Percentiles rank a stretch among this genome's conserved stretches.
Conservation (phyloP, 2,797 vertebrate genomes). For the Crax fasciolata region DNA sequence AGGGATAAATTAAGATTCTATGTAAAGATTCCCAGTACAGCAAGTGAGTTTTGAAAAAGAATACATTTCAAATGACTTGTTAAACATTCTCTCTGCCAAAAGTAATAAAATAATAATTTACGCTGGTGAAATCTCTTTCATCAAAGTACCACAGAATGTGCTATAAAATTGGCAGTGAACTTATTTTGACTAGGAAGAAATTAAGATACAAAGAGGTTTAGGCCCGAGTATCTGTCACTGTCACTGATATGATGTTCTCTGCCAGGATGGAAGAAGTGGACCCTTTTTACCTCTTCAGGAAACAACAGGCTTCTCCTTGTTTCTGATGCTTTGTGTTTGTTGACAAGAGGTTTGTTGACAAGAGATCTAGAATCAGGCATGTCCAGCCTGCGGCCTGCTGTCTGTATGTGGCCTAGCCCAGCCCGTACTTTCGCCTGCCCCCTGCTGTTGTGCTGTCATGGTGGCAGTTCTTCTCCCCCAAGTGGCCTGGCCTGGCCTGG, state of each 20-base stretch:
- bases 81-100: slow-evolving; percentile 57
- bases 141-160: not conserved
- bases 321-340: not conserved
- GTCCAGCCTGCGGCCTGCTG: no score
- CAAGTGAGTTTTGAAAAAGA: slow-evolving; percentile 40
- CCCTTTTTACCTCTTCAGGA: not conserved
- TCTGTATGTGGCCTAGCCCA: no score
- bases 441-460: no score
- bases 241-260: not conserved
- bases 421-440: no score
- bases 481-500: no score
- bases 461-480: no score
- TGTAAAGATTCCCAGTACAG: slow-evolving; percentile 59
- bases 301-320: not conserved
- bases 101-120: slow-evolving; percentile 67
- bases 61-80: slow-evolving; percentile 64
- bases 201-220: not conserved
- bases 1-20: slow-evolving; percentile 70
- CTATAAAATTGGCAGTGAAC: not conserved
- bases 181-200: slow-evolving; percentile 35
- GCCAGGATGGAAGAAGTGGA: not conserved
- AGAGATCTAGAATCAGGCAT: no score
- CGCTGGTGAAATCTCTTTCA: slow-evolving; percentile 33
- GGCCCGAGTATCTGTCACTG: not conserved
- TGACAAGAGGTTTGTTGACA: not conserved